A percentile compares a stretch with the other conserved stretches of the same genome.
phyloP scores from a whole-genome alignment of 2,888 invertebrate species.

The Sclerodermus sp. region DNA sequence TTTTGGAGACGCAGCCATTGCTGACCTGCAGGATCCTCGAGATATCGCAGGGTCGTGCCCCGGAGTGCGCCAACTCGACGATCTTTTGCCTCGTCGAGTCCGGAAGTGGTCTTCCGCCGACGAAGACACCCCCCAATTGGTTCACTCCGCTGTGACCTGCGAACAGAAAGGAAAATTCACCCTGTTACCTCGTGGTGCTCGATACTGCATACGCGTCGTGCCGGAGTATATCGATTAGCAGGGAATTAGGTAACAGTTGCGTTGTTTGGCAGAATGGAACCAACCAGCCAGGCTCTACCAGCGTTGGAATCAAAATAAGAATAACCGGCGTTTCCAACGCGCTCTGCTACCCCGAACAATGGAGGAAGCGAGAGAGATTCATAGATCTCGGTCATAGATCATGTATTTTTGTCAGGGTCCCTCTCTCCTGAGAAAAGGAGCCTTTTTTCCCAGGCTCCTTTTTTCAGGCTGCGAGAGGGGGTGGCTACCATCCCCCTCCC shows the following conservation, averaged over 20 bases:
- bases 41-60: slow-evolving; percentile 98
- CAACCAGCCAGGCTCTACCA: too few relatives aligned
- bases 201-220: too few relatives aligned
- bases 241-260: too few relatives aligned
- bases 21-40: slow-evolving; percentile 97
- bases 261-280: too few relatives aligned
- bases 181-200: too few relatives aligned
- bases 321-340: too few relatives aligned
- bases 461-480: background rate
- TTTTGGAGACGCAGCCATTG: slow-evolving; percentile 99
- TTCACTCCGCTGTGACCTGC: slow-evolving; percentile 97
- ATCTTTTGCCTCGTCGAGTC: slow-evolving; percentile 98
- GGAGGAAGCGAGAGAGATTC: too few relatives aligned
- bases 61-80: slow-evolving; percentile 96
- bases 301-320: too few relatives aligned
- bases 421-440: background rate
- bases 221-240: too few relatives aligned
- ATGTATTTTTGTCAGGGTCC: slow-evolving; percentile 18
- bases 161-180: too few relatives aligned
- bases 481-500: slow-evolving; percentile 21
- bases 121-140: slow-evolving; percentile 99
- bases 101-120: slow-evolving; percentile 96
- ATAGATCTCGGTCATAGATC: slow-evolving; percentile 19
- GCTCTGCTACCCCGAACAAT: too few relatives aligned
- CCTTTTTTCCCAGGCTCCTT: background rate